Percentiles rank a stretch among this genome's conserved stretches.
Conservation (phyloP, 2,113 vertebrate species). For the Callipepla squamata region DNA sequence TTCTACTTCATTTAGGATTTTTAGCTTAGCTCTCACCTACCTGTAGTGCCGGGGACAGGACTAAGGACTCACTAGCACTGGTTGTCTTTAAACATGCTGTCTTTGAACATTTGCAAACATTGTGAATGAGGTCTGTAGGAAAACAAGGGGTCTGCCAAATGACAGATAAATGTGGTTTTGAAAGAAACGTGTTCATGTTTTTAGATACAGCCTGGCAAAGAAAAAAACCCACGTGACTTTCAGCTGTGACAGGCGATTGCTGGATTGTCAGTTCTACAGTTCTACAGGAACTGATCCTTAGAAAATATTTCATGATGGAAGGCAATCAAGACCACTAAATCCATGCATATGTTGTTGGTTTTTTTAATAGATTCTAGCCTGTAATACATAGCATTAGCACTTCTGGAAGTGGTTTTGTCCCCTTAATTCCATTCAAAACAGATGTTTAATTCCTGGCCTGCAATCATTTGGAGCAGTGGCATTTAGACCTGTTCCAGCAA, state of each 20-base stretch:
- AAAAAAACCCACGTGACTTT: not conserved
- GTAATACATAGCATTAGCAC: not conserved
- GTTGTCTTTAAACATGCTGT: not conserved
- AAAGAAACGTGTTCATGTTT: not conserved
- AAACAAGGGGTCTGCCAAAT: not conserved
- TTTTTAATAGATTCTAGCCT: not conserved
- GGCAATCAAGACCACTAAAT: not conserved
- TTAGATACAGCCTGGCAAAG: not conserved
- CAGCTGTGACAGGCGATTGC: not conserved
- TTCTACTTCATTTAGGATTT: not conserved
- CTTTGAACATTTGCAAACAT: not conserved
- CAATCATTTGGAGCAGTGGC: not conserved
- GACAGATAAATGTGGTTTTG: not conserved
- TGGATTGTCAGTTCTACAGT: not conserved
- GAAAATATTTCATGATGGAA: not conserved
- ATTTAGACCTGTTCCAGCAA: not conserved
- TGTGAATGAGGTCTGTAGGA: not conserved
- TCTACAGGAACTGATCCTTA: not conserved
- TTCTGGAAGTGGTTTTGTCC: not conserved
- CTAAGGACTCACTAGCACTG: not conserved
- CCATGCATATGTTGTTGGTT: not conserved
- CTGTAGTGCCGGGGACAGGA: not conserved
- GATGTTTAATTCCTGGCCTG: not conserved
- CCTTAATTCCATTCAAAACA: not conserved
- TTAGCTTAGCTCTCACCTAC: not conserved